These are phyloP conservation scores for Gobio gobio DNA, from an alignment of 2,113 vertebrate genomes.

Conservation along the genomic window DNA sequence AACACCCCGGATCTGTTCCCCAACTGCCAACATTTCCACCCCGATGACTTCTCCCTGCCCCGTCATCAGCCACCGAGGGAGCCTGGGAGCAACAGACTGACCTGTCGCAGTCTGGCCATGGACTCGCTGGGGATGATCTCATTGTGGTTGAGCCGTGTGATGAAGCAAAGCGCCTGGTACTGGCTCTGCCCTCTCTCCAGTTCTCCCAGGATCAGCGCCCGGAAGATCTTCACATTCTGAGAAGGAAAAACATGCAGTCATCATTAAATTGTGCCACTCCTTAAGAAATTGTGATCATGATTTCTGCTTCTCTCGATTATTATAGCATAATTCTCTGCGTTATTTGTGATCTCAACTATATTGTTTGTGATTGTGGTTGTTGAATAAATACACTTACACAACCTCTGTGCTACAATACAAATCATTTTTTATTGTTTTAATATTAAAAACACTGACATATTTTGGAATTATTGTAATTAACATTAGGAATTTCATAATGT, in stretches of 20 bases:
- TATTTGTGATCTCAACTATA: background rate
- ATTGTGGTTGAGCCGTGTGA: constrained; percentile 88
- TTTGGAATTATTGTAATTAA: background rate
- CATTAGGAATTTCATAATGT: background rate
- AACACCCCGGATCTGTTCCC: background rate
- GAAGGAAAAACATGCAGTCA: background rate
- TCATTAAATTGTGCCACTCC: background rate
- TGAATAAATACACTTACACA: background rate
- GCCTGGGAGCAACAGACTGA: constrained; percentile 49
- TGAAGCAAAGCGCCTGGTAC: constrained; percentile 93
- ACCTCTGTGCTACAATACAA: background rate
- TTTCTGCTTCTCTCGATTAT: too few species aligned
- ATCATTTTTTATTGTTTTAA: background rate
- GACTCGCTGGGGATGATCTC: constrained; percentile 98
- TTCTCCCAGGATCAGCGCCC: constrained; percentile 93
- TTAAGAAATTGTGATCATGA: background rate
- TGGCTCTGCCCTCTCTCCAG: constrained; percentile 95
- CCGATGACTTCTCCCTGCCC: background rate
- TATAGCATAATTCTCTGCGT: too few species aligned
- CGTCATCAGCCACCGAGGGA: background rate
- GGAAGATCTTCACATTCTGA: constrained; percentile 96
- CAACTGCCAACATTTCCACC: too few species aligned
- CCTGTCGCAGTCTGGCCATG: constrained; percentile 96
- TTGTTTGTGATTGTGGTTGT: background rate
- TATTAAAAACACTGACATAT: background rate